Evolutionary conservation across 2,888 invertebrate genomes (phyloP).

Genomic region (Ichneumon xanthorius): DNA sequence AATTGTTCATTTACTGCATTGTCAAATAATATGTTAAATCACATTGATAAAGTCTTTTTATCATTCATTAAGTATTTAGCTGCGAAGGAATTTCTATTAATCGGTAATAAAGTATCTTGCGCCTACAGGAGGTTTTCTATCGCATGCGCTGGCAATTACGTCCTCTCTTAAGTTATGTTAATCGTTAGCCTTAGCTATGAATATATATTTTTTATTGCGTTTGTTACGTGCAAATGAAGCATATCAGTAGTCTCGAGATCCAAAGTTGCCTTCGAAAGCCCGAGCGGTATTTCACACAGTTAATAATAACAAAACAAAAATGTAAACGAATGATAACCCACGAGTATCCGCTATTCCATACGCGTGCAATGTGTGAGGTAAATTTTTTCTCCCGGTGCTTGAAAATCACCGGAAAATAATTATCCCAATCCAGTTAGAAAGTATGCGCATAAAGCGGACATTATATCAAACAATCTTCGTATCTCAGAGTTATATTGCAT

Average conservation of each 20-base stretch:
- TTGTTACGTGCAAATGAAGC: slow-evolving; percentile 41
- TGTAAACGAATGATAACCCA: background rate
- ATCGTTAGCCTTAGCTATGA: slow-evolving; percentile 27
- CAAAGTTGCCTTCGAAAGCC: slow-evolving; percentile 51
- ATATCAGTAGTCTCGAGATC: slow-evolving; percentile 33
- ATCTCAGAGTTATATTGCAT: slow-evolving; percentile 69
- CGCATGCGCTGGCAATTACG: slow-evolving; percentile 17
- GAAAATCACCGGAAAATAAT: slow-evolving; percentile 42
- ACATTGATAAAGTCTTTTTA: slow-evolving; percentile 5
- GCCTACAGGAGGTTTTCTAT: slow-evolving; percentile 29
- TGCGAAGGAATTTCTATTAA: slow-evolving; percentile 18
- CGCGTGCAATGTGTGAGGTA: slow-evolving; percentile 37
- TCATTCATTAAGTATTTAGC: slow-evolving; percentile 13
- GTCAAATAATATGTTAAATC: background rate
- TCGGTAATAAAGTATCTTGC: slow-evolving; percentile 29
- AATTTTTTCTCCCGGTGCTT: slow-evolving; percentile 50
- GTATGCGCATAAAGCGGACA: slow-evolving; percentile 15
- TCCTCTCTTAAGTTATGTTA: slow-evolving; percentile 22
- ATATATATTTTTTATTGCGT: slow-evolving; percentile 26
- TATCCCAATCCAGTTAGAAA: slow-evolving; percentile 28
- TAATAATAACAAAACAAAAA: slow-evolving; percentile 35
- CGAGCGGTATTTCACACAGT: slow-evolving; percentile 6
- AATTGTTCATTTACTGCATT: background rate
- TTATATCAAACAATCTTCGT: slow-evolving; percentile 58
- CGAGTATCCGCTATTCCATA: slow-evolving; percentile 32